Evolutionary conservation across 2,888 invertebrate genomes (phyloP), one percentile per base, ranked within the genome.

Genomic region (Miltochrista miniata): DNA sequence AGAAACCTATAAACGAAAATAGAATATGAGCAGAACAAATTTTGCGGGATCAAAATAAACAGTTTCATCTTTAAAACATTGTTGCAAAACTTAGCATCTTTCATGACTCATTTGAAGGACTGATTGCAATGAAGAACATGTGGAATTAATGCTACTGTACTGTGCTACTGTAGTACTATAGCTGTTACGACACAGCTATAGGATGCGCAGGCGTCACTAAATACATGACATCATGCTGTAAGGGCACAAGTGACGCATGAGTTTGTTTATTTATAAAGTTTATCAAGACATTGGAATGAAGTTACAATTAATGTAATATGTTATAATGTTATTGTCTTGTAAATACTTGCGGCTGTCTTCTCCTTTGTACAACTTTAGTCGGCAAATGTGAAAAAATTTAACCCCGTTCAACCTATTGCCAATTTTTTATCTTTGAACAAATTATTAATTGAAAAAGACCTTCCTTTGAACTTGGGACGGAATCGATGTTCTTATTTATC

Each of bases 161-260:
- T 42, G n/a, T 34, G 38, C 39, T 41, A n/a, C n/a, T 24, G 18
- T 24, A 29, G 29, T 34, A 29, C 34, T 41, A 31, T 37, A 38
- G 42, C 11, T n/a, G 34, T 49, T 53, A 55, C 52, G 29, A 38
- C 54, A 52, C 54, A 35, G 35, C 38, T 40, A 46, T 52, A 44
- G 45, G 48, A 53, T 65, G 62, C 56, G 54, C 59, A 46, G 49
- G 54, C 46, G 40, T 46, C 56, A 45, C 36, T 18, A 24, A n/a
- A n/a, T 24, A 15, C 7, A 35, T 66, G 69, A 68, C 61, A 61
- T 65, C 66, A 68, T 55, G 11, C 35, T 35, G 42, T 38, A 54
- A 66, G 66, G 56, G 59, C 56, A 43, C n/a, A n/a, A n/a, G 10
- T 66, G 66, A 66, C 66, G 63, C 59, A 66, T 34, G 14, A 30